phyloP scores from a whole-genome alignment of 2,797 vertebrate genomes.

The Pristis pectinata region DNA sequence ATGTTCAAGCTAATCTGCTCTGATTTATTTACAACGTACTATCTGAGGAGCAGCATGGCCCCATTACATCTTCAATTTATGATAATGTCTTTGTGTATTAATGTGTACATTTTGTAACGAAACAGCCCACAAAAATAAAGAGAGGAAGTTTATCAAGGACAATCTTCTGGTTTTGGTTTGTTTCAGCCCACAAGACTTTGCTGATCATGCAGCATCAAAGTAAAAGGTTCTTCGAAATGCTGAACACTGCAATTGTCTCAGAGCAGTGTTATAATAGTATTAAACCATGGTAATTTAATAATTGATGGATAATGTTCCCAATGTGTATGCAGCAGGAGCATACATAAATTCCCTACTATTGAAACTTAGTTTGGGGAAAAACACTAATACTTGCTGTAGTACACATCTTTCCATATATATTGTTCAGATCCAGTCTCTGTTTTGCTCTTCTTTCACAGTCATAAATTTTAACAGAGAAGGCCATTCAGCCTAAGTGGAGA shows the following conservation, averaged over 20 bases:
- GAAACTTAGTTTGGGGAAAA: background rate
- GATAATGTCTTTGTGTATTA: conserved; percentile 59
- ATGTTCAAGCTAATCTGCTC: conserved; percentile 57
- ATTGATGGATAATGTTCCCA: background rate
- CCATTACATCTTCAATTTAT: conserved; percentile 60
- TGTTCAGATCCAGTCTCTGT: too few species aligned
- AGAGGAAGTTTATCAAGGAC: conserved; percentile 52
- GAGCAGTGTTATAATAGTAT: background rate
- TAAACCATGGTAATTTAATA: background rate
- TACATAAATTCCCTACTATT: background rate
- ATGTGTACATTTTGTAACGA: conserved; percentile 68
- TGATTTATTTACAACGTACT: conserved; percentile 58
- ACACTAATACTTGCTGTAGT: too few species aligned
- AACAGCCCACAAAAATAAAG: conserved; percentile 54
- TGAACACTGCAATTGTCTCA: background rate
- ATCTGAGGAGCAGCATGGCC: conserved; percentile 60
- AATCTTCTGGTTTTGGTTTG: conserved; percentile 25
- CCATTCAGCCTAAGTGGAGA: too few species aligned
- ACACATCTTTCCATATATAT: too few species aligned
- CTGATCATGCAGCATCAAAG: too few species aligned
- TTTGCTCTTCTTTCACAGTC: too few species aligned
- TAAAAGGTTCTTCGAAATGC: background rate
- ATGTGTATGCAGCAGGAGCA: background rate
- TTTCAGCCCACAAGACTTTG: background rate
- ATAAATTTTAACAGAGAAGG: too few species aligned